phyloP scores from a whole-genome alignment of 2,113 vertebrate genomes.

The Panthera tigris region DNA sequence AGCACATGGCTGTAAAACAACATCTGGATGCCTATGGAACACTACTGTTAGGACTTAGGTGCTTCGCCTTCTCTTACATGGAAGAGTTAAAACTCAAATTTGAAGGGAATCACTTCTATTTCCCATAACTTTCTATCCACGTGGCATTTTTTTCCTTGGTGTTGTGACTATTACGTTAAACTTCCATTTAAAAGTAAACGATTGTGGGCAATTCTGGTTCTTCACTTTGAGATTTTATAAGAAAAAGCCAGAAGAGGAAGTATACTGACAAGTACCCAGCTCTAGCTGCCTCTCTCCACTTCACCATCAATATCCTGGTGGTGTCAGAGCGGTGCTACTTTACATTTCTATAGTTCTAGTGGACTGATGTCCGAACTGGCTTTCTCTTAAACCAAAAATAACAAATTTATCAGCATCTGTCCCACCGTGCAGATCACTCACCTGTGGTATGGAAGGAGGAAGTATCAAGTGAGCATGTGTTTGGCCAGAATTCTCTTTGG shows the following conservation, averaged over 20 bases:
- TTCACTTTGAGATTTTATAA: not conserved
- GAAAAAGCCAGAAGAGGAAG: not conserved
- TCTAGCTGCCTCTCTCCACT: not conserved
- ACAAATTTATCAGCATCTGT: not conserved
- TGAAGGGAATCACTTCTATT: not conserved
- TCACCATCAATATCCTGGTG: not conserved
- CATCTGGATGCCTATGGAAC: not conserved
- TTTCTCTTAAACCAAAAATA: not conserved
- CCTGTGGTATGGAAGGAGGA: not conserved
- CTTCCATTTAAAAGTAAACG: conserved; percentile 42
- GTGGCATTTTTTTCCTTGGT: not conserved
- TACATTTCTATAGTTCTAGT: not conserved
- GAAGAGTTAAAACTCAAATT: not conserved
- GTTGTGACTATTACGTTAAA: not conserved
- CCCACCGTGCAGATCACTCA: not conserved
- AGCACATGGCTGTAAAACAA: not conserved
- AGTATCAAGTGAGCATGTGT: not conserved
- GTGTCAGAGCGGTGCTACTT: not conserved
- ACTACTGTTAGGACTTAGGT: not conserved
- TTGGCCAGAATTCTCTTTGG: not conserved
- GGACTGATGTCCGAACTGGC: not conserved
- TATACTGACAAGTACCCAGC: not conserved
- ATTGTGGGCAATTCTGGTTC: not conserved
- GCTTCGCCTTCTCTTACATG: not conserved
- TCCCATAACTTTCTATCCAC: not conserved